A percentile compares a stretch with the other conserved stretches of the same genome.
phyloP scores from a whole-genome alignment of 2,888 invertebrate species.

The Phyllotreta cruciferae region DNA sequence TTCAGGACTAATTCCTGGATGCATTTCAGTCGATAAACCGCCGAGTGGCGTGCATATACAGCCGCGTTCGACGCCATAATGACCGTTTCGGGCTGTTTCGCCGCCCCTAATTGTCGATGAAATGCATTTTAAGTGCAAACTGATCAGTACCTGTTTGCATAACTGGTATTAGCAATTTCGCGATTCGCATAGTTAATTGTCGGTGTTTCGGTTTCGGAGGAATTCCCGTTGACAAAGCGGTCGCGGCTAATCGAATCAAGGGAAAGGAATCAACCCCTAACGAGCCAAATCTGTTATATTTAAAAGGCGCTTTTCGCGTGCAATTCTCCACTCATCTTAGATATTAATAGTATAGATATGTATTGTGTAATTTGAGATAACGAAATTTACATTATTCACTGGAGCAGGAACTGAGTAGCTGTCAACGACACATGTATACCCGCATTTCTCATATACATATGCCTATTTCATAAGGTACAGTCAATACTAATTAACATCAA shows the following conservation, averaged over 20 bases:
- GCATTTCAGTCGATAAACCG: slow-evolving; percentile 41
- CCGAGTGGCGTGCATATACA: slow-evolving; percentile 39
- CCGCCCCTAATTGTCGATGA: slow-evolving; percentile 23
- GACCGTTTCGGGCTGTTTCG: slow-evolving; percentile 26
- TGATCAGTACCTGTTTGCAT: slow-evolving; percentile 16
- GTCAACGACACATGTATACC: slow-evolving; percentile 38
- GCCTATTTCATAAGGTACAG: slow-evolving; percentile 27
- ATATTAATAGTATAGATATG: slow-evolving; percentile 36
- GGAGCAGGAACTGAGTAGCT: slow-evolving; percentile 52
- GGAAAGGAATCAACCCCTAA: background rate
- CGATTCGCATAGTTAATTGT: slow-evolving; percentile 1
- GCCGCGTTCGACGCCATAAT: slow-evolving; percentile 30
- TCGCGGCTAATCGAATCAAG: background rate
- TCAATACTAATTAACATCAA: slow-evolving; percentile 1
- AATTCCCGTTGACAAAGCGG: background rate
- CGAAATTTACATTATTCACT: slow-evolving; percentile 45
- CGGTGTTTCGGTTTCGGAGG: background rate
- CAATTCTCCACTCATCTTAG: background rate
- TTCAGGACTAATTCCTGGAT: slow-evolving; percentile 26
- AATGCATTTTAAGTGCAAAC: slow-evolving; percentile 20
- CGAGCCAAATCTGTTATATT: background rate
- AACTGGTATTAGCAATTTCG: slow-evolving; percentile 10
- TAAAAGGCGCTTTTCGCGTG: too few relatives aligned
- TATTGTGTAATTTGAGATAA: slow-evolving; percentile 41
- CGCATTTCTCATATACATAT: slow-evolving; percentile 34